Percentiles rank a stretch among this genome's conserved stretches.
These are phyloP conservation scores for Thereva unica DNA, from an alignment of 2,888 invertebrate genomes.

Conservation along the genomic window DNA sequence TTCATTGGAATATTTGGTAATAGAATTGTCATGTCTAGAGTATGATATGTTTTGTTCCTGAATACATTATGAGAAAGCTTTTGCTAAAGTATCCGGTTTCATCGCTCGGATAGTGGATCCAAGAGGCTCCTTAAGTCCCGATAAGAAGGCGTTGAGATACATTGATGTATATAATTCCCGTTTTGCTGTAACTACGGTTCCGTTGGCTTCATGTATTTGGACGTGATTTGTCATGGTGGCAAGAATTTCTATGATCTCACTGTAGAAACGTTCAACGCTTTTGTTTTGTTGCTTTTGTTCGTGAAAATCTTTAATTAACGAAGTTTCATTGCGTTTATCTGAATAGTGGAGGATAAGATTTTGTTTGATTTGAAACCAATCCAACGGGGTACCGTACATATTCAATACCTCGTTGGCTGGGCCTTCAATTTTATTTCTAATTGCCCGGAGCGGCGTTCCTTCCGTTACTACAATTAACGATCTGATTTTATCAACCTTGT, in stretches of 20 bases:
- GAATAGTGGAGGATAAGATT: too few species aligned
- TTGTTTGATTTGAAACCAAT: too few species aligned
- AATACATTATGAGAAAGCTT: constrained; percentile 37
- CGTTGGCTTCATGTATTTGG: background rate
- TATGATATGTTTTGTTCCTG: constrained; percentile 37
- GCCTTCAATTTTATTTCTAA: too few species aligned
- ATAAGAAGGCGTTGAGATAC: too few species aligned
- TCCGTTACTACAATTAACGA: too few species aligned
- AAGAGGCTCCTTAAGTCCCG: too few species aligned
- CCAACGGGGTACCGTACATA: too few species aligned
- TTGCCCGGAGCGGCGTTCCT: too few species aligned
- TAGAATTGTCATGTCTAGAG: background rate
- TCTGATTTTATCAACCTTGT: too few species aligned
- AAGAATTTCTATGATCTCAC: constrained; percentile 7
- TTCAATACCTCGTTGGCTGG: too few species aligned
- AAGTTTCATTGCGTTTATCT: constrained; percentile 11
- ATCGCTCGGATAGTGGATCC: constrained; percentile 39
- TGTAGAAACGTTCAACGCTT: background rate
- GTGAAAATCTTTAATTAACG: constrained; percentile 12
- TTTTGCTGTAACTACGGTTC: constrained; percentile 34
- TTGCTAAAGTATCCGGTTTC: constrained; percentile 34
- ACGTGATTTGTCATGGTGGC: constrained; percentile 9
- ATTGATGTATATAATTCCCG: constrained; percentile 35
- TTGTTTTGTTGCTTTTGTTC: background rate
- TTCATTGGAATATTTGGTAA: too few species aligned